Evolutionary conservation across 2,113 vertebrate species (phyloP).

Genomic region (Chloropsis hardwickii): DNA sequence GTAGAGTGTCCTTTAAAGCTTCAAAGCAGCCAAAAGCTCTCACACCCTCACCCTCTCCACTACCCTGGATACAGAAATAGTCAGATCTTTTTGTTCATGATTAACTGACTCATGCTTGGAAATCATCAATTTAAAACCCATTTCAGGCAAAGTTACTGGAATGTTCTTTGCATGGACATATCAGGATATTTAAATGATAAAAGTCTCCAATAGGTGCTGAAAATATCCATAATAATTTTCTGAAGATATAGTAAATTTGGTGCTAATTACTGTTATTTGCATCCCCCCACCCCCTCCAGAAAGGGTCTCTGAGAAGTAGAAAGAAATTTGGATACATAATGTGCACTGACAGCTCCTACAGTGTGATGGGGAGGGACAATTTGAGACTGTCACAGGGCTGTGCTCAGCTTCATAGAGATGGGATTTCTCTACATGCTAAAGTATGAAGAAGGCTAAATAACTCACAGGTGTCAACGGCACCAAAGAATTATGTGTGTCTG

Average conservation of each 20-base stretch:
- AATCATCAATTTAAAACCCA: slow-evolving; percentile 60
- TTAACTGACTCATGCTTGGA: slow-evolving; percentile 53
- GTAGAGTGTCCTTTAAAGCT: background rate
- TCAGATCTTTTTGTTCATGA: slow-evolving; percentile 36
- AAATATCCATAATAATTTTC: slow-evolving; percentile 55
- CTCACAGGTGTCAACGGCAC: slow-evolving; percentile 70
- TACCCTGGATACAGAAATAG: slow-evolving; percentile 44
- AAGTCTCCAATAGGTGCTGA: slow-evolving; percentile 22
- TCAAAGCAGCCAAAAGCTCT: slow-evolving; percentile 7
- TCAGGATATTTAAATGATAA: slow-evolving; percentile 20
- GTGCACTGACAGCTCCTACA: slow-evolving; percentile 42
- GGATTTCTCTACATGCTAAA: slow-evolving; percentile 53
- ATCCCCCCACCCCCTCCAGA: slow-evolving; percentile 1
- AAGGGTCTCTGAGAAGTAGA: slow-evolving; percentile 39
- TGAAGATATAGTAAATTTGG: slow-evolving; percentile 39
- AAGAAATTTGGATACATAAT: slow-evolving; percentile 62
- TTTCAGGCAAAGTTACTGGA: slow-evolving; percentile 46
- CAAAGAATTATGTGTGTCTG: slow-evolving; percentile 65
- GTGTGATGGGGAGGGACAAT: slow-evolving; percentile 28
- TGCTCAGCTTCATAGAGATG: slow-evolving; percentile 32
- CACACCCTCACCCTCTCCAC: background rate
- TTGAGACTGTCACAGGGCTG: slow-evolving; percentile 34
- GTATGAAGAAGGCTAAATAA: slow-evolving; percentile 66
- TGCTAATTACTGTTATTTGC: slow-evolving; percentile 67
- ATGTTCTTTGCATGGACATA: slow-evolving; percentile 2